Evolutionary conservation across 2,797 vertebrate species (phyloP).

Genomic region (Coranthus polyacanthus): DNA sequence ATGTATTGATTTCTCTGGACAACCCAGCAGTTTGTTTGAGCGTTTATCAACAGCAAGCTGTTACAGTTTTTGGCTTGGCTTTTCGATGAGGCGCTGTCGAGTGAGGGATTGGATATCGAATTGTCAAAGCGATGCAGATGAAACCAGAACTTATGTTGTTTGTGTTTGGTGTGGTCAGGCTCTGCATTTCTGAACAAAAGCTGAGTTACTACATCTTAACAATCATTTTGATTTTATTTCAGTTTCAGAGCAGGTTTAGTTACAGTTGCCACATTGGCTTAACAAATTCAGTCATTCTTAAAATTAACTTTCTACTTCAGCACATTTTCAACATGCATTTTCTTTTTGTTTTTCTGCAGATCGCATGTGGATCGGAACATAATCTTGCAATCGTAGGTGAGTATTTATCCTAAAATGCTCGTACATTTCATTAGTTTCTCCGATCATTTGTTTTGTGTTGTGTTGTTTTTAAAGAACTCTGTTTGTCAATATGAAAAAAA

Average conservation of each 20-base stretch:
- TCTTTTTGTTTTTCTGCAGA: constrained; percentile 81
- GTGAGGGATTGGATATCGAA: neutral
- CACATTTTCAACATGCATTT: constrained; percentile 22
- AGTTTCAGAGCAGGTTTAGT: constrained; percentile 31
- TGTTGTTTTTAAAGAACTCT: neutral
- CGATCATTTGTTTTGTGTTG: neutral
- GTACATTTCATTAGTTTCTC: neutral
- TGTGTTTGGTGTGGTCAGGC: neutral
- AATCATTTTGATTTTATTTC: constrained; percentile 42
- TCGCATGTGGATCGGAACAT: constrained; percentile 95
- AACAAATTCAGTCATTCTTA: constrained; percentile 10
- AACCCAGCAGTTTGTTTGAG: constrained; percentile 26
- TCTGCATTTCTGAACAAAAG: constrained; percentile 39
- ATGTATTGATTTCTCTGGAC: constrained; percentile 26
- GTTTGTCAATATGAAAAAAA: constrained; percentile 2
- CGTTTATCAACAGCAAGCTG: constrained; percentile 33
- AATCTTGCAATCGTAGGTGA: constrained; percentile 93
- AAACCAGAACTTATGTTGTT: neutral
- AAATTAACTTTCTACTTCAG: constrained; percentile 20
- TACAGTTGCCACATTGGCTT: constrained; percentile 16
- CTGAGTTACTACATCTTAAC: constrained; percentile 9
- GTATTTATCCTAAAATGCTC: constrained; percentile 47
- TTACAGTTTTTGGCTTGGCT: constrained; percentile 31
- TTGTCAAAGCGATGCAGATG: neutral
- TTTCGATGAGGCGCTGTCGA: neutral